Conservation (phyloP, 2,888 invertebrate genomes). For the Labia minor region DNA sequence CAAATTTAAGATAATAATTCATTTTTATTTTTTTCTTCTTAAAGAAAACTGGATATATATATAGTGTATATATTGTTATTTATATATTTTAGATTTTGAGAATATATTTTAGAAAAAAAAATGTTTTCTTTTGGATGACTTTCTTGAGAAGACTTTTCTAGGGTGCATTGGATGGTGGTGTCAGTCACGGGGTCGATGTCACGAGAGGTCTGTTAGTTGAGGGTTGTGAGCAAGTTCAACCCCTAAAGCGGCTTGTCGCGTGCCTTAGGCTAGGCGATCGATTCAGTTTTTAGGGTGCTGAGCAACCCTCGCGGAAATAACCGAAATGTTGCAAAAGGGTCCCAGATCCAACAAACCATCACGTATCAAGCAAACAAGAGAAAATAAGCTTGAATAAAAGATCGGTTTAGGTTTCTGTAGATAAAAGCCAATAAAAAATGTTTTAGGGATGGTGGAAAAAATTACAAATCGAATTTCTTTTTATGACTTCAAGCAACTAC, state of each 20-base stretch:
- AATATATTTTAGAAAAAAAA: not conserved
- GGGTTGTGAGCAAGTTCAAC: not conserved
- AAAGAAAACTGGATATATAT: no score
- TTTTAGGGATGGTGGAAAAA: no score
- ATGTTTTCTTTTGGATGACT: not conserved
- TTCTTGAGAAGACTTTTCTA: no score
- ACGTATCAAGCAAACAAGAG: not conserved
- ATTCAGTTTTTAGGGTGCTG: not conserved
- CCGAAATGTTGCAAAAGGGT: not conserved
- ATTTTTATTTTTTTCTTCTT: no score
- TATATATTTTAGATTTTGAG: no score
- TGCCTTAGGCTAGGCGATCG: slow-evolving; percentile 4
- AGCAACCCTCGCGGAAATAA: slow-evolving; percentile 8
- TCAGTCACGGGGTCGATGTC: not conserved
- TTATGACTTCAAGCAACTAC: no score
- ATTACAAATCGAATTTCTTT: no score
- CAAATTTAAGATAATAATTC: no score
- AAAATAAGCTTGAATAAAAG: not conserved
- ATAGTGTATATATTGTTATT: no score
- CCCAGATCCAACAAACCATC: not conserved
- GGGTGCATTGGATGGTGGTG: not conserved
- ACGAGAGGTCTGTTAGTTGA: no score
- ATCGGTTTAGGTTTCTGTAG: not conserved
- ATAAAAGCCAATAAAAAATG: not conserved
- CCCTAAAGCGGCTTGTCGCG: not conserved